Conservation (phyloP, 2,797 vertebrate species). For the Anolis apletophallus region DNA sequence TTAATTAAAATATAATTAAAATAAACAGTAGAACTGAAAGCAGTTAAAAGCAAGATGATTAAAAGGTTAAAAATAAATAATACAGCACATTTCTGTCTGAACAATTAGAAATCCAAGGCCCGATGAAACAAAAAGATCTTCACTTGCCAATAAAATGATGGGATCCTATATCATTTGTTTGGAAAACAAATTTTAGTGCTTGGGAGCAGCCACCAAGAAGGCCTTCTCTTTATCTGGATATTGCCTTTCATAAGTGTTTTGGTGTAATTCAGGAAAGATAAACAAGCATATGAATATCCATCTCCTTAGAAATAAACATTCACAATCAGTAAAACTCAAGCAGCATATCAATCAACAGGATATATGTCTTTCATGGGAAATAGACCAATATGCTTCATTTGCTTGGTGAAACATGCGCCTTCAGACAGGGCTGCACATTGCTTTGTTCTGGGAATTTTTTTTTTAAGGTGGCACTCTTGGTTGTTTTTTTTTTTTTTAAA, state of each 20-base stretch:
- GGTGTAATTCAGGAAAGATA: not conserved
- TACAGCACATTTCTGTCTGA: too few species aligned
- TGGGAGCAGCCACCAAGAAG: too few species aligned
- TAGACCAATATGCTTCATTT: not conserved
- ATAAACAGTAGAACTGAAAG: too few species aligned
- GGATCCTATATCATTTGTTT: too few species aligned
- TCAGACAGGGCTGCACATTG: not conserved
- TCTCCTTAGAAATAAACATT: not conserved
- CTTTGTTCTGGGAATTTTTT: constrained; percentile 67
- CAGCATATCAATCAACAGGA: not conserved
- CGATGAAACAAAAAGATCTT: too few species aligned
- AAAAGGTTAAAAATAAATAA: too few species aligned
- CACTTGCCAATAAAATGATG: too few species aligned
- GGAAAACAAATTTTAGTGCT: too few species aligned
- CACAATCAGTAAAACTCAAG: not conserved
- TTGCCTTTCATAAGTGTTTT: not conserved
- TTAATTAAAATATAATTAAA: too few species aligned
- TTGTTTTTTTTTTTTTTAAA: too few species aligned
- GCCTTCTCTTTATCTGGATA: not conserved
- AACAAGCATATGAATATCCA: not conserved
- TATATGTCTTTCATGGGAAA: not conserved
- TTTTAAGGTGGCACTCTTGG: constrained; percentile 44
- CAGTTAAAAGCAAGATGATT: too few species aligned
- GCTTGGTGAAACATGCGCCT: not conserved
- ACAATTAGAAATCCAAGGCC: too few species aligned